A percentile compares a stretch with the other conserved stretches of the same genome.
Conservation (phyloP, 2,888 invertebrate species). For the Leptinotarsa tumamoca region DNA sequence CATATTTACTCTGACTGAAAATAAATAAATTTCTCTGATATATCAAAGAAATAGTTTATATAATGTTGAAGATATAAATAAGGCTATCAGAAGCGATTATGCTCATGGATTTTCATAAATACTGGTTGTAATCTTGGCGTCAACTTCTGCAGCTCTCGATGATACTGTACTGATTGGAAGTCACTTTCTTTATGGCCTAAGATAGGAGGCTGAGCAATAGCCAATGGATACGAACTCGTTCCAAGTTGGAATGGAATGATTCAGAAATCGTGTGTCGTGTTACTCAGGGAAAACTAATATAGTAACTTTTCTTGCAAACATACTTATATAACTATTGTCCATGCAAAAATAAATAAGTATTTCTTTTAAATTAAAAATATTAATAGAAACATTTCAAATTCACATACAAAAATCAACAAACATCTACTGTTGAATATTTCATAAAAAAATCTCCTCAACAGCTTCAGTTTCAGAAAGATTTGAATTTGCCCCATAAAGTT, state of each 20-base stretch:
- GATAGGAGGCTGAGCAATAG: constrained; percentile 17
- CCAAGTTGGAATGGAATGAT: constrained; percentile 21
- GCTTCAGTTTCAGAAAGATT: too few relatives aligned
- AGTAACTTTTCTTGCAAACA: too few relatives aligned
- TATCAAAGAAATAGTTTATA: neutral
- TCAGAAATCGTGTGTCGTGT: constrained; percentile 19
- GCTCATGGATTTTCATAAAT: constrained; percentile 8
- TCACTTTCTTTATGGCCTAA: constrained; percentile 26
- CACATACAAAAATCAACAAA: too few relatives aligned
- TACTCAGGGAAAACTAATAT: neutral
- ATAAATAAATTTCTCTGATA: neutral
- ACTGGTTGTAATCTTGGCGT: neutral
- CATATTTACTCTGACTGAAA: neutral
- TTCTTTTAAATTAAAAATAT: too few relatives aligned
- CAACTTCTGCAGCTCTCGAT: constrained; percentile 23
- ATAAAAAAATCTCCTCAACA: too few relatives aligned
- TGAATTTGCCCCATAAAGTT: too few relatives aligned
- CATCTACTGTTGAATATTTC: too few relatives aligned
- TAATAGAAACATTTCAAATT: too few relatives aligned
- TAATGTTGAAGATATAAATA: constrained; percentile 14
- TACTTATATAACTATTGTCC: too few relatives aligned
- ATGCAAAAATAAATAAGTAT: too few relatives aligned
- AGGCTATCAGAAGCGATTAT: constrained; percentile 15
- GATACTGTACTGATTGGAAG: constrained; percentile 26
- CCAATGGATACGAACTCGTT: neutral